These are phyloP conservation scores for Spermophilus dauricus DNA, from an alignment of 2,113 vertebrate genomes.

Conservation along the genomic window DNA sequence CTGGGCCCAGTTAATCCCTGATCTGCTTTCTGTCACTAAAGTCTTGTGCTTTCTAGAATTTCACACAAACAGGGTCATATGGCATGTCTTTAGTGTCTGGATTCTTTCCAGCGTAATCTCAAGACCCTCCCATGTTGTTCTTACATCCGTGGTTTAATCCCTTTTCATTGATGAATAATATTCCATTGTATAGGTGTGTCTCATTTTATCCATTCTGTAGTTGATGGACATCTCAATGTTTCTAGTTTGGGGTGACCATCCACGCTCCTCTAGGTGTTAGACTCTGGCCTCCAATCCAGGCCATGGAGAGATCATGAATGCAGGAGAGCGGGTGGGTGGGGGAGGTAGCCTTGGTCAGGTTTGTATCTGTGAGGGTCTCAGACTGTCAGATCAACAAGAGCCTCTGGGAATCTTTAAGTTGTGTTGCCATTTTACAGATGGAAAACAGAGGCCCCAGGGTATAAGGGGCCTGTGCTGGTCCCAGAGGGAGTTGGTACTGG, in stretches of 20 bases:
- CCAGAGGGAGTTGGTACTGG: background rate
- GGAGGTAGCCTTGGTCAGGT: too few species aligned
- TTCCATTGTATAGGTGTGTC: fast-evolving
- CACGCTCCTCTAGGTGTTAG: background rate
- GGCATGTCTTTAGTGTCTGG: background rate
- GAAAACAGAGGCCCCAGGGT: background rate
- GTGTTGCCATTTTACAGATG: background rate
- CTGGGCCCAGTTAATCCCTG: background rate
- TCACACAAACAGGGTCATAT: too few species aligned
- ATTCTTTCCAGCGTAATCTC: background rate
- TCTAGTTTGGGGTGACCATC: background rate
- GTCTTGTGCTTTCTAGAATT: background rate
- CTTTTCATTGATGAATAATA: background rate
- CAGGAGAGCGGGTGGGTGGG: background rate
- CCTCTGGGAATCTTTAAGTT: background rate
- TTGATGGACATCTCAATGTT: background rate
- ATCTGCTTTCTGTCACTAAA: background rate
- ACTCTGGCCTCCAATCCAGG: background rate
- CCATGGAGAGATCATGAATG: background rate
- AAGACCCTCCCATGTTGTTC: background rate
- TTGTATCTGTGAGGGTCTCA: background rate
- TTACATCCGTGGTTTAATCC: background rate
- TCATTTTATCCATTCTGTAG: background rate
- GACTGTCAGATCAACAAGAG: background rate
- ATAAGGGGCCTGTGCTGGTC: background rate